phyloP scores from a whole-genome alignment of 2,797 vertebrate species.

The Lycodopsis pacificus region DNA sequence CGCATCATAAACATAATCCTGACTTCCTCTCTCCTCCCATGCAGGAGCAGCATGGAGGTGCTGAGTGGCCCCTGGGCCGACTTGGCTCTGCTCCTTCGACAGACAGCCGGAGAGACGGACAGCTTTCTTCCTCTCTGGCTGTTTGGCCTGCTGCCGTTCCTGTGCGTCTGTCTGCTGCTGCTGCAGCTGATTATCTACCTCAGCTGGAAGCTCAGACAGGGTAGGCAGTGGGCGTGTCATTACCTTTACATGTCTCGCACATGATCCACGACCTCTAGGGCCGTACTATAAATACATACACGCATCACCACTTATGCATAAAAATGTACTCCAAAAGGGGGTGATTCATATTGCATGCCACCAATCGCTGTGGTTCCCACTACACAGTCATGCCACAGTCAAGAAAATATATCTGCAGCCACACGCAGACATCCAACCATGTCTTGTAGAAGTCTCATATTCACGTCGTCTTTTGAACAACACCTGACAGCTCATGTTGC shows the following conservation, averaged over 20 bases:
- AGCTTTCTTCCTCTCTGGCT: constrained; percentile 52
- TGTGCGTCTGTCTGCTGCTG: constrained; percentile 71
- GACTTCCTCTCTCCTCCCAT: neutral
- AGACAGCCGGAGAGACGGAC: constrained; percentile 27
- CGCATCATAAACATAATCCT: neutral
- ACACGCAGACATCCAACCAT: neutral
- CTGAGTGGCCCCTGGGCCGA: constrained; percentile 72
- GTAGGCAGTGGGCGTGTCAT: constrained; percentile 47
- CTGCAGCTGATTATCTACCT: constrained; percentile 69
- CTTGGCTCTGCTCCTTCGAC: constrained; percentile 66
- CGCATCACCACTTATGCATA: neutral
- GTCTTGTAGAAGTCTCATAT: neutral
- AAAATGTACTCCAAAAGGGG: neutral
- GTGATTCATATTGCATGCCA: neutral
- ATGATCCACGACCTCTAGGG: neutral
- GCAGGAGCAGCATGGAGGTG: constrained; percentile 63
- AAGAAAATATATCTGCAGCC: neutral
- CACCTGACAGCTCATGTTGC: constrained; percentile 2
- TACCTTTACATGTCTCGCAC: constrained; percentile 35
- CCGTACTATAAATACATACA: constrained; percentile 21
- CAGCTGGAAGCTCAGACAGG: constrained; percentile 74
- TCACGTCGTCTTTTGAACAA: constrained; percentile 8
- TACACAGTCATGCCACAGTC: neutral
- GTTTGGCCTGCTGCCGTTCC: constrained; percentile 63
- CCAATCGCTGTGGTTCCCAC: neutral